Percentiles rank a stretch among this genome's conserved stretches.
Conservation (phyloP, 1,140 invertebrate genomes). For the Xylocopa sonorina region DNA sequence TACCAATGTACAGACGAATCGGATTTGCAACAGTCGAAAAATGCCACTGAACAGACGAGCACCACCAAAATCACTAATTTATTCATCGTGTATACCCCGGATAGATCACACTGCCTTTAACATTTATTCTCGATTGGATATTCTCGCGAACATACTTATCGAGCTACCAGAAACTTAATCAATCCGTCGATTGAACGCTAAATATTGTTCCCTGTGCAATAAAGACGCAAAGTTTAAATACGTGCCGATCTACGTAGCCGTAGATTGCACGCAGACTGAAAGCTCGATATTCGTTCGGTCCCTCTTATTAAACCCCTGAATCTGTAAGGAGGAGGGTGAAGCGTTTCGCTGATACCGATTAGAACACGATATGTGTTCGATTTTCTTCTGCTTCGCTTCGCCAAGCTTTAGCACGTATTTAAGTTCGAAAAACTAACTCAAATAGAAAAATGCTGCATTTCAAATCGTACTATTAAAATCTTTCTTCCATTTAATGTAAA, state of each 20-base stretch:
- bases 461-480: too few species aligned
- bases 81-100: slow-evolving; percentile 25
- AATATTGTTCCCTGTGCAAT: slow-evolving; percentile 7
- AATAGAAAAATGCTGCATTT: too few species aligned
- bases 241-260: slow-evolving; percentile 6
- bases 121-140: neutral
- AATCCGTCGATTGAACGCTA: neutral
- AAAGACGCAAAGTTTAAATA: neutral
- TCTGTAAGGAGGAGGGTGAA: slow-evolving; percentile 59
- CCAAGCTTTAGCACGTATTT: neutral
- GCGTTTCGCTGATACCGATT: slow-evolving; percentile 35
- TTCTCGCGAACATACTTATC: slow-evolving; percentile 42
- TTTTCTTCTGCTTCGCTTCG: slow-evolving; percentile 8
- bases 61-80: slow-evolving; percentile 28
- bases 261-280: slow-evolving; percentile 48
- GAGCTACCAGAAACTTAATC: neutral
- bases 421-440: too few species aligned
- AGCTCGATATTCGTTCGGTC: slow-evolving; percentile 54
- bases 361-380: slow-evolving; percentile 2
- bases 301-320: slow-evolving; percentile 62
- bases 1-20: slow-evolving; percentile 60
- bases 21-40: slow-evolving; percentile 31
- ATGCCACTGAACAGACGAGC: slow-evolving; percentile 47
- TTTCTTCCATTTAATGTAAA: too few species aligned
- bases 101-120: slow-evolving; percentile 7